phyloP scores from a whole-genome alignment of 2,888 invertebrate genomes.

The Ichneumoninae sp. region DNA sequence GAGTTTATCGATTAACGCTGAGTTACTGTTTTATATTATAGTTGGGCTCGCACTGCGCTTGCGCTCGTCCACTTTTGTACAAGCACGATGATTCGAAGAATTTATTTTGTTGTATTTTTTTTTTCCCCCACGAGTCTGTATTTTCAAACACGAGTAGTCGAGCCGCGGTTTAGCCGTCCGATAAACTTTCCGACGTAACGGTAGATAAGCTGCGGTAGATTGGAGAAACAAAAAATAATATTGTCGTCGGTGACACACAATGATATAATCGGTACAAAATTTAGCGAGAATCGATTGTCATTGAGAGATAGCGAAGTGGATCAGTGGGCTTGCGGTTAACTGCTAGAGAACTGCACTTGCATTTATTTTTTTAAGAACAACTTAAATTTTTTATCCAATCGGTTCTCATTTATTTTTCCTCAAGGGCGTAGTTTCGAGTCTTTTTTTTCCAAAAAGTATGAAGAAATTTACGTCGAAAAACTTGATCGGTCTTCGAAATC shows the following conservation, averaged over 20 bases:
- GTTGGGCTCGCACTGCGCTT: background rate
- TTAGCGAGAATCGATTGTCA: background rate
- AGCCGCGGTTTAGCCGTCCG: background rate
- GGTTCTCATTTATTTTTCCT: background rate
- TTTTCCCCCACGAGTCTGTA: background rate
- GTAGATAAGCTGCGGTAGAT: background rate
- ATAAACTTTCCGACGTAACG: conserved; percentile 6
- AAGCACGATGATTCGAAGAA: conserved; percentile 20
- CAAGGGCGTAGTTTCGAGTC: no score
- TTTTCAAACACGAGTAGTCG: conserved; percentile 35
- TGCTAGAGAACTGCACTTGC: background rate
- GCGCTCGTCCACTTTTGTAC: background rate
- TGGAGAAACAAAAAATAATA: conserved; percentile 15
- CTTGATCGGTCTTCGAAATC: no score
- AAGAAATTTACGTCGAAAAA: background rate
- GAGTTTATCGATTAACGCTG: conserved; percentile 39
- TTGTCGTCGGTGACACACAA: conserved; percentile 1
- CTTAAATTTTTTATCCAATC: background rate
- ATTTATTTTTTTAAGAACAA: background rate
- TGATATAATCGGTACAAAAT: conserved; percentile 27
- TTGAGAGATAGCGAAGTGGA: background rate
- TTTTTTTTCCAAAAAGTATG: no score
- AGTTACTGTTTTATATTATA: background rate
- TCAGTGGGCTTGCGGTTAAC: no score
- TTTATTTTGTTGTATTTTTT: conserved; percentile 7